phyloP scores from a whole-genome alignment of 2,113 vertebrate species.

The Theristicus caerulescens region DNA sequence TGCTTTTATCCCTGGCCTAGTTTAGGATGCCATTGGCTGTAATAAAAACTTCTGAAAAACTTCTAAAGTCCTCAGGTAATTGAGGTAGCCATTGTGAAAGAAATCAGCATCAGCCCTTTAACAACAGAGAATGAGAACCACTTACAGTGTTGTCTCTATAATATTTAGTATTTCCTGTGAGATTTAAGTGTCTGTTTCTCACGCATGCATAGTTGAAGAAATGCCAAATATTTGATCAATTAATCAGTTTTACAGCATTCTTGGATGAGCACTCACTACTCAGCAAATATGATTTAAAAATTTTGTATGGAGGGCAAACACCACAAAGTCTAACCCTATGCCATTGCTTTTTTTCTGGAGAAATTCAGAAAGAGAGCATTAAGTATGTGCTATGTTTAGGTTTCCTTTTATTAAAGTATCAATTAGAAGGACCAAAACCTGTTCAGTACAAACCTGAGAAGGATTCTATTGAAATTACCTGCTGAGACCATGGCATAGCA shows the following conservation, averaged over 20 bases:
- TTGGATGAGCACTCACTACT: not conserved
- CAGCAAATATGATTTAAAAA: not conserved
- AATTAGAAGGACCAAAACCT: not conserved
- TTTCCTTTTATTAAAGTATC: not conserved
- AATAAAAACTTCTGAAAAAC: conserved; percentile 61
- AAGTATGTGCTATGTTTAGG: not conserved
- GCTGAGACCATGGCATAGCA: not conserved
- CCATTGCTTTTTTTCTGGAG: not conserved
- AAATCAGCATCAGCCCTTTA: not conserved
- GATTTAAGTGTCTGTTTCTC: not conserved
- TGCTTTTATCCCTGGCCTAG: conserved; percentile 65
- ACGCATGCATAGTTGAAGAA: not conserved
- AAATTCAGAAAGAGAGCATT: not conserved
- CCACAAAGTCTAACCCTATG: not conserved
- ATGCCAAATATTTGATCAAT: not conserved
- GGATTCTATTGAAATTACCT: not conserved
- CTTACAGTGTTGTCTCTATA: not conserved
- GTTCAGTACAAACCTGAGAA: not conserved
- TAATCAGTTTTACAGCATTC: not conserved
- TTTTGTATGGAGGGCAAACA: not conserved
- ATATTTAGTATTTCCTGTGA: conserved; percentile 7
- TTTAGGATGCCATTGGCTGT: conserved; percentile 49
- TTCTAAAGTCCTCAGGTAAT: conserved; percentile 40
- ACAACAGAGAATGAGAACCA: not conserved
- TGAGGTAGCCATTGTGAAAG: not conserved